These are phyloP conservation scores for Chloroclystis v-ata DNA, from an alignment of 2,888 invertebrate genomes.

Conservation along the genomic window DNA sequence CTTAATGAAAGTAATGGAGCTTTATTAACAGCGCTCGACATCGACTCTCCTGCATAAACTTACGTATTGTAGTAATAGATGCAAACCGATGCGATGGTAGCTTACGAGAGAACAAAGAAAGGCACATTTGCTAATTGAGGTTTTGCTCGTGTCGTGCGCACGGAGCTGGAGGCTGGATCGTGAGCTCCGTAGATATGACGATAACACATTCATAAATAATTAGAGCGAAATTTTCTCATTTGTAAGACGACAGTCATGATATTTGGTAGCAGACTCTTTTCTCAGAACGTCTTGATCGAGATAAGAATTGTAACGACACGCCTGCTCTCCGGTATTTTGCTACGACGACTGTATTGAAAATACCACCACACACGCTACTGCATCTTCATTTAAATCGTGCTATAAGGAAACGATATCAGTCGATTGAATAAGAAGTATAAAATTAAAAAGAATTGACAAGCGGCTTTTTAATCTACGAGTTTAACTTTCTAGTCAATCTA, in stretches of 20 bases:
- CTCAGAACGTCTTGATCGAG: slow-evolving; percentile 69
- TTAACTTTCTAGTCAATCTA: slow-evolving; percentile 28
- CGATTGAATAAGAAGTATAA: neutral
- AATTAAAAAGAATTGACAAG: neutral
- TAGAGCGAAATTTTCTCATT: slow-evolving; percentile 79
- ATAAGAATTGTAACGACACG: slow-evolving; percentile 69
- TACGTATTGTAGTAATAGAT: slow-evolving; percentile 61
- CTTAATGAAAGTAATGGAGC: slow-evolving; percentile 77
- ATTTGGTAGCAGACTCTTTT: slow-evolving; percentile 73
- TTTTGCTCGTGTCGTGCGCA: slow-evolving; percentile 77
- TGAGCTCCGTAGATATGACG: slow-evolving; percentile 75
- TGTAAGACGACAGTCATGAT: slow-evolving; percentile 77
- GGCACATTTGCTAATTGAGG: slow-evolving; percentile 78
- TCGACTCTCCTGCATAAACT: slow-evolving; percentile 46
- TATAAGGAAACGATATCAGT: slow-evolving; percentile 13
- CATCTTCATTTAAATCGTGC: slow-evolving; percentile 19
- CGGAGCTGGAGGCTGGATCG: slow-evolving; percentile 74
- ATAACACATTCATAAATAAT: slow-evolving; percentile 79
- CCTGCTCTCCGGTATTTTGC: slow-evolving; percentile 61
- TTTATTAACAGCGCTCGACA: slow-evolving; percentile 69
- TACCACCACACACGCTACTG: slow-evolving; percentile 25
- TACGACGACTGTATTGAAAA: slow-evolving; percentile 45
- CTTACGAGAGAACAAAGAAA: slow-evolving; percentile 78
- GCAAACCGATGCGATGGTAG: slow-evolving; percentile 57
- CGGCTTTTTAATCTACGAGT: slow-evolving; percentile 14